Evolutionary conservation across 2,113 vertebrate species (phyloP).

Genomic region (Polypterus bichir): DNA sequence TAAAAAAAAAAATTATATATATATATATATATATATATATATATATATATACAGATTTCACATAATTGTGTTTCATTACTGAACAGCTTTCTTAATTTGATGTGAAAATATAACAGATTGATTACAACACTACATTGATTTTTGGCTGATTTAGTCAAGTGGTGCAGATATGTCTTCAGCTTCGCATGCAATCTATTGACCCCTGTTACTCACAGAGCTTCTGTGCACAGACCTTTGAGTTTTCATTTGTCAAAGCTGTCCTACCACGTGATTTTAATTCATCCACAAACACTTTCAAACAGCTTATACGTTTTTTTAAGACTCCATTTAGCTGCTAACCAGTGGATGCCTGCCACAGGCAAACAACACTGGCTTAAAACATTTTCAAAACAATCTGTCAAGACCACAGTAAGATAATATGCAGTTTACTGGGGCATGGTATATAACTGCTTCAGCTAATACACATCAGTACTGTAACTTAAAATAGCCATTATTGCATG

Average conservation of each 20-base stretch:
- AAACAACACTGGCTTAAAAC: constrained; percentile 5
- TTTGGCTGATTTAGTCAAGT: background rate
- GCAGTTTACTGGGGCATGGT: constrained; percentile 3
- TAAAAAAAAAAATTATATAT: too few species aligned
- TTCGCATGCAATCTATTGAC: background rate
- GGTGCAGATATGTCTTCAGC: background rate
- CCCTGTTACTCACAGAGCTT: background rate
- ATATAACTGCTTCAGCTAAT: constrained; percentile 3
- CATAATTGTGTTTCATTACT: too few species aligned
- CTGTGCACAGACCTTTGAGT: background rate
- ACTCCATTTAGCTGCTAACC: background rate
- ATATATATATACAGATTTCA: too few species aligned
- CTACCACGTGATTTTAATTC: background rate
- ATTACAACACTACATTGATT: background rate
- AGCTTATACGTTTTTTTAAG: constrained; percentile 3
- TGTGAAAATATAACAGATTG: background rate
- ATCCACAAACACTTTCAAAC: background rate
- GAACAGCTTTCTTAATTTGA: background rate
- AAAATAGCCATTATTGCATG: background rate
- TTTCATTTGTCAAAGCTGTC: constrained; percentile 8
- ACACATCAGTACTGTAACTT: constrained; percentile 5
- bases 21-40: too few species aligned
- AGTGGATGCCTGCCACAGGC: background rate
- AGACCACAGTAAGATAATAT: constrained; percentile 1
- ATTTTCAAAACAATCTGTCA: constrained; percentile 6